phyloP scores from a whole-genome alignment of 2,888 invertebrate genomes.

The Listrodromus nycthemerus region DNA sequence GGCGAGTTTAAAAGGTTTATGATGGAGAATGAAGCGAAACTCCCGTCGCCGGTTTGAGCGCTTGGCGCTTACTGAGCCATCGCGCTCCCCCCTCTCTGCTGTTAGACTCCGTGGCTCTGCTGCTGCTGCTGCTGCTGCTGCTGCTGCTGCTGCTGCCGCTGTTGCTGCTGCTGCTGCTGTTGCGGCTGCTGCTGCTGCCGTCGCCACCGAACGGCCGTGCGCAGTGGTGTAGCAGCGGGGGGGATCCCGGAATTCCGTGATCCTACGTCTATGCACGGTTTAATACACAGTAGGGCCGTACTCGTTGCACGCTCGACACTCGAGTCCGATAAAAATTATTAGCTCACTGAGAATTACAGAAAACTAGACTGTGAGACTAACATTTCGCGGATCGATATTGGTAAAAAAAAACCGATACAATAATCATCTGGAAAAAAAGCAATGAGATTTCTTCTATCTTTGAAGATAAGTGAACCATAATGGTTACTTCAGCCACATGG shows the following conservation, averaged over 20 bases:
- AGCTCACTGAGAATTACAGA: not conserved
- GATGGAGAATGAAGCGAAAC: slow-evolving; percentile 56
- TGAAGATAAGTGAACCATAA: not conserved
- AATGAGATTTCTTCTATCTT: not conserved
- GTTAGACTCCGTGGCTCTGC: slow-evolving; percentile 50
- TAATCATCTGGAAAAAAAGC: not conserved
- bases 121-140: slow-evolving; percentile 9
- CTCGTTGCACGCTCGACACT: not conserved
- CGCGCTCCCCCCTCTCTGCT: slow-evolving; percentile 68
- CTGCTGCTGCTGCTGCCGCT: slow-evolving; percentile 8
- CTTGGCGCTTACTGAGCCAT: slow-evolving; percentile 78
- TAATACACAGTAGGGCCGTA: slow-evolving; percentile 10
- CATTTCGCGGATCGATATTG: not conserved
- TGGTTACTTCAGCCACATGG: too few relatives aligned
- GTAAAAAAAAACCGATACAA: not conserved
- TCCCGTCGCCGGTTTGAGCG: slow-evolving; percentile 73
- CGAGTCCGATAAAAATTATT: slow-evolving; percentile 2
- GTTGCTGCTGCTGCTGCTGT: slow-evolving; percentile 27
- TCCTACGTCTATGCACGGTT: slow-evolving; percentile 23
- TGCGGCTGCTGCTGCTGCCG: slow-evolving; percentile 20
- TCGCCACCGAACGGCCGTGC: slow-evolving; percentile 47
- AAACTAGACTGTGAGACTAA: not conserved
- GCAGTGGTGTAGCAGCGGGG: slow-evolving; percentile 60
- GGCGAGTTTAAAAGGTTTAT: slow-evolving; percentile 41
- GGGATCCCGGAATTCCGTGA: slow-evolving; percentile 40